Base-by-base conservation (phyloP, 2,888 invertebrate genomes). In the Camponotus fellah region DNA sequence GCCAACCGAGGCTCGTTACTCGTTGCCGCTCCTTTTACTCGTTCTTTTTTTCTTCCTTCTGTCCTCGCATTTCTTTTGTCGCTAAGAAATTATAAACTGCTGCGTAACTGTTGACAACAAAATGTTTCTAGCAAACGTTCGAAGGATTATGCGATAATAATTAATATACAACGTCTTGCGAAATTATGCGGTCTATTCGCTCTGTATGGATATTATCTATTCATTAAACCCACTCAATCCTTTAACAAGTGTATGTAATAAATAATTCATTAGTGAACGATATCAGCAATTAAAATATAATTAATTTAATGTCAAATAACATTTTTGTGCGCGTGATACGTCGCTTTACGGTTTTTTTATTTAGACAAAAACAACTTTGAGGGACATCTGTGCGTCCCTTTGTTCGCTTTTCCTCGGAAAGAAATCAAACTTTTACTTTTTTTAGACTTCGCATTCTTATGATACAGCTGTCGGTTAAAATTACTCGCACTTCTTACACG, bases 1-100 rank as follows among this genome's bases (percentile, higher is more conserved):
- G 92, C 91, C 91, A 89, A 91, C 88, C 89, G 85, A 69, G 60
- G 49, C 83, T 79, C 84, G 91, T 92, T 26, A 43, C 76, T 40
- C 21, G 65, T 49, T 17, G n/a, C 26, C 66, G 40, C 89, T 89
- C 86, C 90, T 82, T 85, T 69, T 82, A 80, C 86, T 87, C 89
- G 87, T 83, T 88, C 87, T 81, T 80, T 81, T 80, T 83, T 85
- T 83, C 86, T 74, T 86, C 75, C 62, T 26, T 21, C 37, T 43
- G 75, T 62, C 72, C 21, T 62, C 34, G 26, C n/a, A 10, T 34
- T 68, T 81, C 62, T 86, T 34, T 79, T 12, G n/a, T 9, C 43
- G 46, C 5, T 40, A 26, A 60, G n/a, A 72, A 46, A 14, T 37
- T 56, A 32, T 72, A 2, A 60, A 60, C 56, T 37, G 26, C 60